A percentile compares a stretch with the other conserved stretches of the same genome.
Evolutionary conservation across 2,888 invertebrate genomes (phyloP).

Genomic region (Lamproptera curius): DNA sequence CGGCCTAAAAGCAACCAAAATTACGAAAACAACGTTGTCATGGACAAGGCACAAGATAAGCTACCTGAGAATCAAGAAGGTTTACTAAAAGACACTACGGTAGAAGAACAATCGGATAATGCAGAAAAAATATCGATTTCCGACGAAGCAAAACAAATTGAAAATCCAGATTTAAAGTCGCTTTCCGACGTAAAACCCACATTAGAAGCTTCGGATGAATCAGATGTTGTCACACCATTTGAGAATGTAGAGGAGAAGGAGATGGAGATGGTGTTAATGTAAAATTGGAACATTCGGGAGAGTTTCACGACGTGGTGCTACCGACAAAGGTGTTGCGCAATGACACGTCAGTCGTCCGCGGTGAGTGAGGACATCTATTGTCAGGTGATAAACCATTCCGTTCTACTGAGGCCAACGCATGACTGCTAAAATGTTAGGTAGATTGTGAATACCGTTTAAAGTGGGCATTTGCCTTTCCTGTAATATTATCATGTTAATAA

Average conservation of each 20-base stretch:
- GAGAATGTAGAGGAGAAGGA: conserved; percentile 29
- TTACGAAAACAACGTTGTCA: no score
- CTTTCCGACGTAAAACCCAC: conserved; percentile 9
- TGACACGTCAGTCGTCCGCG: conserved; percentile 69
- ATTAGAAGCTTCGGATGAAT: conserved; percentile 52
- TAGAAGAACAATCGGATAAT: conserved; percentile 16
- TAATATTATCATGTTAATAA: no score
- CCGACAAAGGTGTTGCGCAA: conserved; percentile 65
- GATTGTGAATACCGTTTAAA: conserved; percentile 25
- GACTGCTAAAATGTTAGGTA: conserved; percentile 52
- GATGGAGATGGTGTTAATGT: conserved; percentile 29
- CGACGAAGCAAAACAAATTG: no score
- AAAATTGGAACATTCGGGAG: conserved; percentile 68
- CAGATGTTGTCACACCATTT: conserved; percentile 61
- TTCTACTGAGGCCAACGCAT: conserved; percentile 68
- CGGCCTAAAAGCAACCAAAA: no score
- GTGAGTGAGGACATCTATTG: conserved; percentile 78
- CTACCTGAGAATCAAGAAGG: no score
- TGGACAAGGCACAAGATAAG: no score
- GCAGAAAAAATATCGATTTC: background rate
- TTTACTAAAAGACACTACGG: conserved; percentile 21
- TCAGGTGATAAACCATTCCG: conserved; percentile 73
- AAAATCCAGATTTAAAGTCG: background rate
- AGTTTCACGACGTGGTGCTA: conserved; percentile 72
- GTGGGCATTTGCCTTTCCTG: conserved; percentile 11